Percentiles rank a stretch among this genome's conserved stretches.
phyloP scores from a whole-genome alignment of 2,888 invertebrate species.

The Andrena praecox region DNA sequence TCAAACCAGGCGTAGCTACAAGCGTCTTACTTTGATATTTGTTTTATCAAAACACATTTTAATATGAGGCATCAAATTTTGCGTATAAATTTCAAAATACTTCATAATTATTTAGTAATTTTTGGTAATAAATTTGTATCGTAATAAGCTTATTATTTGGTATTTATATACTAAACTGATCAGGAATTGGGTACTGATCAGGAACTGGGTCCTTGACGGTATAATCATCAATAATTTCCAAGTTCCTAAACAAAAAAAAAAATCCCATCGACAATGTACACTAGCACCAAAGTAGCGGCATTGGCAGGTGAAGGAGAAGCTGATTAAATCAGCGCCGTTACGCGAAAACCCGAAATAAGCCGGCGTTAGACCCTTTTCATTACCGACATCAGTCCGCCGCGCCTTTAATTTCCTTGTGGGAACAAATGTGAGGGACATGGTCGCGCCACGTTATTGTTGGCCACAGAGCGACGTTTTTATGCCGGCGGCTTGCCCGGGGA shows the following conservation, averaged over 20 bases:
- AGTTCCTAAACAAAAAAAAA: neutral
- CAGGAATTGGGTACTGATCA: too few relatives aligned
- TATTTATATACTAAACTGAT: too few relatives aligned
- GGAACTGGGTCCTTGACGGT: too few relatives aligned
- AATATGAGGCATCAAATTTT: too few relatives aligned
- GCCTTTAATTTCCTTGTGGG: slow-evolving; percentile 47
- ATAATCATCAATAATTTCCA: neutral
- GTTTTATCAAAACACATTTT: too few relatives aligned
- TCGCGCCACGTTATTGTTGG: slow-evolving; percentile 31
- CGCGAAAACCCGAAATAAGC: neutral
- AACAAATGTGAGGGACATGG: slow-evolving; percentile 34
- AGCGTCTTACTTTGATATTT: too few relatives aligned
- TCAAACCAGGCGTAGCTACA: too few relatives aligned
- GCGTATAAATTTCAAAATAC: too few relatives aligned
- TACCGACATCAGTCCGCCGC: slow-evolving; percentile 21
- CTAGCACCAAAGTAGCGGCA: neutral
- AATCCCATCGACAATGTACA: neutral
- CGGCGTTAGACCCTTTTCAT: slow-evolving; percentile 19
- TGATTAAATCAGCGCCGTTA: slow-evolving; percentile 6
- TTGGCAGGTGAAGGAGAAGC: neutral
- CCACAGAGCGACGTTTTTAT: slow-evolving; percentile 37
- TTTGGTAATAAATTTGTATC: too few relatives aligned
- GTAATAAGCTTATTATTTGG: too few relatives aligned
- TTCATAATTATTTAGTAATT: too few relatives aligned
- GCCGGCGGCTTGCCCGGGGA: slow-evolving; percentile 5